A percentile compares a stretch with the other conserved stretches of the same genome.
Conservation (phyloP, 2,888 invertebrate species). For the Limnephilus auricula region DNA sequence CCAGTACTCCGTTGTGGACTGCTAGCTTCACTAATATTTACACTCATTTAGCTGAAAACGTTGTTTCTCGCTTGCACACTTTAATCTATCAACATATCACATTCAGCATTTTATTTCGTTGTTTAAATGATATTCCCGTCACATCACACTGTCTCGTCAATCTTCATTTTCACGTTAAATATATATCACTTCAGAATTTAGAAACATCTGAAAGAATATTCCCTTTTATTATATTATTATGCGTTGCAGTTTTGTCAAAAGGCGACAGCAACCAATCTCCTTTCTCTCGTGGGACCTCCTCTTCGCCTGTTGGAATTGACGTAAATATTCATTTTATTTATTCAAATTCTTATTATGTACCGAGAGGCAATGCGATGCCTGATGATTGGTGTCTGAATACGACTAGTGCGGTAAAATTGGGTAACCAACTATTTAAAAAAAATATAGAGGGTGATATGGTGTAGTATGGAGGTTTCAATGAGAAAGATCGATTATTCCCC, state of each 20-base stretch:
- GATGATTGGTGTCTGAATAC: neutral
- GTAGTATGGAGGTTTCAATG: too few species aligned
- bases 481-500: too few species aligned
- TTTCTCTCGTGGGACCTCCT: neutral
- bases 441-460: too few species aligned
- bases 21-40: too few species aligned
- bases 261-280: neutral
- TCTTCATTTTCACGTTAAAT: neutral
- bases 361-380: neutral
- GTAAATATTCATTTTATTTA: neutral
- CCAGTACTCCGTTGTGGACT: too few species aligned
- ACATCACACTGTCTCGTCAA: neutral
- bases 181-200: neutral
- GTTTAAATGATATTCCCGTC: neutral
- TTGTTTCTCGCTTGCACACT: too few species aligned
- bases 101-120: neutral
- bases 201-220: neutral
- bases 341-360: neutral
- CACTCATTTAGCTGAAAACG: too few species aligned
- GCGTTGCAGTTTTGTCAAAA: neutral
- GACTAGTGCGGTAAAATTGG: neutral
- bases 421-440: neutral
- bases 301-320: neutral
- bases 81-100: too few species aligned
- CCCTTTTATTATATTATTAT: neutral